These are phyloP conservation scores for Machaerirhynchus nigripectus DNA, from an alignment of 2,113 vertebrate species.

Conservation along the genomic window DNA sequence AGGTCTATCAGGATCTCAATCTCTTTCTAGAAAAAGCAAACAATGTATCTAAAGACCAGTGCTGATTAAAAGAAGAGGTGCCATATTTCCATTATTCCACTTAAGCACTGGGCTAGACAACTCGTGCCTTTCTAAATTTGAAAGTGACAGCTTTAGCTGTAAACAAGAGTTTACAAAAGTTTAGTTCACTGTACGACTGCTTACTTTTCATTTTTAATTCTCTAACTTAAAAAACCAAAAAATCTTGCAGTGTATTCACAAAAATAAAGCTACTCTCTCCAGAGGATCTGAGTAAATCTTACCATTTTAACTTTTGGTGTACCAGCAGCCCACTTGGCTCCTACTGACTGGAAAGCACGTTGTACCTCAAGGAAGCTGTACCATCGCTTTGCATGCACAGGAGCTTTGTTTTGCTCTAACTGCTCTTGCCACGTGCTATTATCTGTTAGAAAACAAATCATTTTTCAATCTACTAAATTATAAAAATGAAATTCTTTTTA, in stretches of 20 bases:
- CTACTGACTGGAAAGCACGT: slow-evolving; percentile 79
- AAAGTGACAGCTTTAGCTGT: background rate
- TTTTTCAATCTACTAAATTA: background rate
- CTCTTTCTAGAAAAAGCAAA: background rate
- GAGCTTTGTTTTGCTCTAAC: slow-evolving; percentile 70
- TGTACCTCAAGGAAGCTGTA: slow-evolving; percentile 88
- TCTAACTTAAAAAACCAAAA: background rate
- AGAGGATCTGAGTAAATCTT: slow-evolving; percentile 14
- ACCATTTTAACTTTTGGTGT: slow-evolving; percentile 65
- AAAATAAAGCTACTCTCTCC: background rate
- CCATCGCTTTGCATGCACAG: slow-evolving; percentile 86
- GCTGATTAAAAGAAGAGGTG: background rate
- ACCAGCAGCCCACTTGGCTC: slow-evolving; percentile 75
- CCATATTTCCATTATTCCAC: background rate
- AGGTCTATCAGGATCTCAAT: background rate
- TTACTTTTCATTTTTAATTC: background rate
- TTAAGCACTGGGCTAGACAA: background rate
- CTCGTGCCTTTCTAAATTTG: background rate
- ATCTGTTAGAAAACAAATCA: slow-evolving; percentile 68
- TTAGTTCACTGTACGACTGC: background rate
- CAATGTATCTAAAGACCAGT: background rate
- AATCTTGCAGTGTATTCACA: background rate
- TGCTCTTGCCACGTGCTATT: slow-evolving; percentile 77
- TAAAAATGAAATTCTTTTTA: background rate
- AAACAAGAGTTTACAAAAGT: background rate